These are phyloP conservation scores for Sebastes hubbsi DNA, from an alignment of 2,797 vertebrate species.

Conservation along the genomic window DNA sequence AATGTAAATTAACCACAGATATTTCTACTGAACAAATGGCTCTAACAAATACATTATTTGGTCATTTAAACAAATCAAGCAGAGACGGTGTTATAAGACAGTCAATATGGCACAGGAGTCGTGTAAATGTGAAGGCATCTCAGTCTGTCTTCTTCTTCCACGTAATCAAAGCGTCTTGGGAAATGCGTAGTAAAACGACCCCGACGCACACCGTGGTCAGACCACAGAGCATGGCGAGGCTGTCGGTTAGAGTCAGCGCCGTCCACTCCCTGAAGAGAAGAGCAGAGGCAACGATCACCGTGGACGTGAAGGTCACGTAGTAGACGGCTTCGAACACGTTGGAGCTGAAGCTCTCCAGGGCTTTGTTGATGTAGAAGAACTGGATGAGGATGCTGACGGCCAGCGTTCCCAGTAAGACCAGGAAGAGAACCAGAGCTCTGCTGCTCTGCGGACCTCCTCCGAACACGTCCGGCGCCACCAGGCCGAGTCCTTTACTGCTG, in stretches of 20 bases:
- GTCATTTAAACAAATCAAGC: background rate
- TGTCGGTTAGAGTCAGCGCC: slow-evolving; percentile 85
- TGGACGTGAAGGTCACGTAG: slow-evolving; percentile 93
- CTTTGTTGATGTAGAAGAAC: slow-evolving; percentile 97
- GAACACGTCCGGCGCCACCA: slow-evolving; percentile 90
- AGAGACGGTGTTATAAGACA: background rate
- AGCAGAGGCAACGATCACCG: slow-evolving; percentile 91
- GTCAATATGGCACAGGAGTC: too few relatives aligned
- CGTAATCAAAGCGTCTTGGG: slow-evolving; percentile 89
- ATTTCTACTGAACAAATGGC: too few relatives aligned
- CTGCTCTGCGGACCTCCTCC: slow-evolving; percentile 76
- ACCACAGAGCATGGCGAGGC: slow-evolving; percentile 91
- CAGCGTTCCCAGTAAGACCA: slow-evolving; percentile 87
- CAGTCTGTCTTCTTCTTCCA: slow-evolving; percentile 85
- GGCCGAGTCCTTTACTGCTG: slow-evolving; percentile 94
- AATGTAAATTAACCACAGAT: too few relatives aligned
- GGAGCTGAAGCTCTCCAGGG: slow-evolving; percentile 91
- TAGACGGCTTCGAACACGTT: slow-evolving; percentile 94
- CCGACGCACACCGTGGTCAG: slow-evolving; percentile 90
- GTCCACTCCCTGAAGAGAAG: slow-evolving; percentile 96
- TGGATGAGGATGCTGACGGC: slow-evolving; percentile 91
- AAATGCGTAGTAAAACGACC: slow-evolving; percentile 91
- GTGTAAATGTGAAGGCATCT: background rate
- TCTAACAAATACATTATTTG: background rate
- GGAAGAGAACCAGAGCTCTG: slow-evolving; percentile 86